Percentiles rank a stretch among this genome's conserved stretches.
phyloP scores from a whole-genome alignment of 2,113 vertebrate genomes.

The Clinocottus analis region DNA sequence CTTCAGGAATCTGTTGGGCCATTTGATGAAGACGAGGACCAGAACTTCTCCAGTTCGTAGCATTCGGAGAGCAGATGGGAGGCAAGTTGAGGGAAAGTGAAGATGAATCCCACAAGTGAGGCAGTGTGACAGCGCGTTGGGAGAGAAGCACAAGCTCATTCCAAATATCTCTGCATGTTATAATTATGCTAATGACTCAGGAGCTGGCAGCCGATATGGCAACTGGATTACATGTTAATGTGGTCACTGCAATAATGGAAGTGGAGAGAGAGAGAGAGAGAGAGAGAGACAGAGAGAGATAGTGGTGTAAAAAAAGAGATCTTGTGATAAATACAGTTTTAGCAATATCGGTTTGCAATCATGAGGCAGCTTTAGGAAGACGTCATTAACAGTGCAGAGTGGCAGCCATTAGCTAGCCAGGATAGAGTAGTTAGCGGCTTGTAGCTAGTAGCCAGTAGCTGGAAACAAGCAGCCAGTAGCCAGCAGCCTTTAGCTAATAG shows the following conservation, averaged over 20 bases:
- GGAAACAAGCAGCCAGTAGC: too few relatives aligned
- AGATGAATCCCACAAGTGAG: conserved; percentile 56
- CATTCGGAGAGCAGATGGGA: conserved; percentile 68
- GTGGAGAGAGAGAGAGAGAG: not conserved
- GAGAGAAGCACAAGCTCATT: conserved; percentile 53
- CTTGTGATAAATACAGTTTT: not conserved
- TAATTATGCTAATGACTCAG: conserved; percentile 65
- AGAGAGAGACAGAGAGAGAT: not conserved
- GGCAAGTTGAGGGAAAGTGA: conserved; percentile 57
- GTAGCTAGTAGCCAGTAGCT: too few relatives aligned
- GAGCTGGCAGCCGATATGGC: conserved; percentile 33
- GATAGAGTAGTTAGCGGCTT: too few relatives aligned
- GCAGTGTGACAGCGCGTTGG: conserved; percentile 54
- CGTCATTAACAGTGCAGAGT: too few relatives aligned
- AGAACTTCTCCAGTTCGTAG: conserved; percentile 54
- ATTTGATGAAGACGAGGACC: conserved; percentile 40
- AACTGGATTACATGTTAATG: conserved; percentile 41
- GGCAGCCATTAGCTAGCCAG: too few relatives aligned
- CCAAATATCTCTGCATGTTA: conserved; percentile 55
- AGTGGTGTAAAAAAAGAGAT: not conserved
- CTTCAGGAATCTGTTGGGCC: conserved; percentile 52
- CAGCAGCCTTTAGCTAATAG: too few relatives aligned
- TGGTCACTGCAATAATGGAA: conserved; percentile 42
- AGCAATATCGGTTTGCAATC: not conserved
- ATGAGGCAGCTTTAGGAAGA: not conserved